Base-by-base conservation (phyloP, 2,888 invertebrate genomes). In the Chorisops tibialis region DNA sequence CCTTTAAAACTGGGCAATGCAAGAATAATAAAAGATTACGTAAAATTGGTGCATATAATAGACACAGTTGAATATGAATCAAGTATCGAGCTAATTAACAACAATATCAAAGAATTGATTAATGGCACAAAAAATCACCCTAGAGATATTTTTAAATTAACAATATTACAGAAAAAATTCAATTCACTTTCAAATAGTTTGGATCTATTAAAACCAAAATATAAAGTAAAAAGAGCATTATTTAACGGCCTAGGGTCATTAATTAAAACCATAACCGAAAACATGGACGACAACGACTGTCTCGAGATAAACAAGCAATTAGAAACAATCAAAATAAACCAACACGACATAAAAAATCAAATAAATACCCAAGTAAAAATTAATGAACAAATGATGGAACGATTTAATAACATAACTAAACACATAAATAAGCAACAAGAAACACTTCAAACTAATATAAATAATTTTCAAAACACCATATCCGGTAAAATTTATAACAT, bases 341-440 rank as follows among this genome's bases (percentile, higher is more conserved):
- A 64, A 43, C 16, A 45, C 7, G 30, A 50, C 18, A 6, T 64
- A 7, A 52, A 59, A 3, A 35, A 47, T 11, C n/a, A 4, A 59
- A 11, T 59, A 3, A 38, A 14, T 1, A 35, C 3, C n/a, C 51
- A 58, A 52, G 38, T 24, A 30, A 6, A 30, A 37, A 50, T 61
- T 6, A 61, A 64, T 35, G 48, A 58, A 6, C 19, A 51, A 58
- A 58, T 61, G 47, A 56, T 22, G 14, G 38, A 58, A 58, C 45
- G 59, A 14, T 58, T 61, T 11, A 18, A 50, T 14, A 63, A 63
- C n/a, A 64, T 64, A 12, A 64, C 58, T 7, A 48, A 61, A 9
- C 63, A 64, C 18, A 61, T 62, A 38, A 64, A 64, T 50, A n/a
- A 24, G 14, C 64, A 64, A 52, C 59, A 64, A 58, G 22, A 61